A percentile compares a stretch with the other conserved stretches of the same genome.
Conservation (phyloP, 2,797 vertebrate genomes). For the Mormyrops attenuatus region DNA sequence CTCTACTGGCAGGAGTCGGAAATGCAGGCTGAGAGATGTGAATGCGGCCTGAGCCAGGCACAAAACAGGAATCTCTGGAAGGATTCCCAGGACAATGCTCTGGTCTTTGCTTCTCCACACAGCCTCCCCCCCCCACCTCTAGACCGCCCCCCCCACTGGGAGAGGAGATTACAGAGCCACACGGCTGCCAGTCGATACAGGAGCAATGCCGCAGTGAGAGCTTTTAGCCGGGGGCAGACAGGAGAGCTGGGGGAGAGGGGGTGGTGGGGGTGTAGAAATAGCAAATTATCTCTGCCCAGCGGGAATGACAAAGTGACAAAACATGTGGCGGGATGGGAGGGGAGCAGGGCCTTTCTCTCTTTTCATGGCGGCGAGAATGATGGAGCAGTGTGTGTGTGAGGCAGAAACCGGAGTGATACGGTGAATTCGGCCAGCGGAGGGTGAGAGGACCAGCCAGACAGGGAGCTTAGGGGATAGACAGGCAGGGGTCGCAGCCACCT, state of each 20-base stretch:
- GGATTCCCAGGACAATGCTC: neutral
- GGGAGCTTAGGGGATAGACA: neutral
- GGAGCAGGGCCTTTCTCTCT: neutral
- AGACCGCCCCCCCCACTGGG: slow-evolving; percentile 26
- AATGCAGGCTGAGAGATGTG: neutral
- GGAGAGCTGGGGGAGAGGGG: slow-evolving; percentile 29
- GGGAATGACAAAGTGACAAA: neutral
- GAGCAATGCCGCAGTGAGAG: neutral
- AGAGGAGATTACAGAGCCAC: slow-evolving; percentile 43
- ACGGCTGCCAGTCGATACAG: slow-evolving; percentile 33
- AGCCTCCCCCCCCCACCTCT: slow-evolving; percentile 20
- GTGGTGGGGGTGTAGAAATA: neutral
- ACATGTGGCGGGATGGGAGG: neutral
- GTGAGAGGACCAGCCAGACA: neutral
- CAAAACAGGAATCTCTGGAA: neutral
- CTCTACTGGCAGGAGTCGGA: neutral
- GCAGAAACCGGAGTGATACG: neutral
- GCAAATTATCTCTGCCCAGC: slow-evolving; percentile 12
- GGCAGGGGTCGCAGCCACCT: neutral
- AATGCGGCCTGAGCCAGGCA: neutral
- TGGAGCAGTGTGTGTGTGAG: neutral
- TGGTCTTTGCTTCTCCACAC: slow-evolving; percentile 29
- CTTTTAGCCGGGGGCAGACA: slow-evolving; percentile 43
- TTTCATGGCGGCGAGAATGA: neutral
- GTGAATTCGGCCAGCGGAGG: neutral